phyloP scores from a whole-genome alignment of 2,888 invertebrate species.

The Pecten maximus region DNA sequence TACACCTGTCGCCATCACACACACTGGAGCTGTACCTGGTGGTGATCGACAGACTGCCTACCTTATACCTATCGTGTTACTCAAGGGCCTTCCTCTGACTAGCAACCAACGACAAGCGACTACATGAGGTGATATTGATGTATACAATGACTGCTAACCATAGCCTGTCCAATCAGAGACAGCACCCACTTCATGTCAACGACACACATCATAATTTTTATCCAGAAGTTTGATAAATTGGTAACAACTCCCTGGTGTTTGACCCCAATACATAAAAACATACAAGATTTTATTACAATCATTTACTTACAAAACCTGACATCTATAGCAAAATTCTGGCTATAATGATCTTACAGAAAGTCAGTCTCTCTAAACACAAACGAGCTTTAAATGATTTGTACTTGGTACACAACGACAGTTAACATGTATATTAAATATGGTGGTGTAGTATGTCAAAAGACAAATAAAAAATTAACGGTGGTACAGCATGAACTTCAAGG shows the following conservation, averaged over 20 bases:
- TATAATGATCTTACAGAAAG: background rate
- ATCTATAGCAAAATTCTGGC: background rate
- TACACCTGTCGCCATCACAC: background rate
- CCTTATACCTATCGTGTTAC: no score
- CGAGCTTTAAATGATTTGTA: background rate
- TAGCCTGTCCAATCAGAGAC: background rate
- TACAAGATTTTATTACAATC: no score
- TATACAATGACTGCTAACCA: background rate
- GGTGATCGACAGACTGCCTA: no score
- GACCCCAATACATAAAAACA: no score
- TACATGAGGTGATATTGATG: background rate
- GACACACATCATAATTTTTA: background rate
- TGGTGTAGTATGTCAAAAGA: conserved; percentile 9
- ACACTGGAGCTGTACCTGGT: no score
- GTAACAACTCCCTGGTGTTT: no score
- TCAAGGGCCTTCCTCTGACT: no score
- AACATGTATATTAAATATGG: background rate
- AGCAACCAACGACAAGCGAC: background rate
- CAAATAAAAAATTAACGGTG: background rate
- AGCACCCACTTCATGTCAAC: background rate
- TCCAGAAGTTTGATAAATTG: no score
- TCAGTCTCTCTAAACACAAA: background rate
- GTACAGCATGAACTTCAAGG: background rate
- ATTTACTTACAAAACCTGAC: background rate
- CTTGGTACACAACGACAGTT: background rate